These are phyloP conservation scores for Botia almorhae DNA, from an alignment of 2,797 vertebrate genomes.

Conservation along the genomic window DNA sequence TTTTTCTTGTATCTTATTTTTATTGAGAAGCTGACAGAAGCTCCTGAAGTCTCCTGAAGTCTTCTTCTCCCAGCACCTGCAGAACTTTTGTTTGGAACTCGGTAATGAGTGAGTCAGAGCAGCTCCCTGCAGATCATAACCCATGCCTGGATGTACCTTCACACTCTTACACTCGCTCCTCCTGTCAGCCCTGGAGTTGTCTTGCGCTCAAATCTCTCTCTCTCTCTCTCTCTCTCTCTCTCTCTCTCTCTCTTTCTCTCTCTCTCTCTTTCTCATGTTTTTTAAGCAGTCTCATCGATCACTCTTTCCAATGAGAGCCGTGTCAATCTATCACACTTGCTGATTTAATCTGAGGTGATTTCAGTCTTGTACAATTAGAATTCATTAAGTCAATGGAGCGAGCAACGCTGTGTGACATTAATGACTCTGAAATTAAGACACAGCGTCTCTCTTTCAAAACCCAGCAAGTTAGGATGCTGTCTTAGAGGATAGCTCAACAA, in stretches of 20 bases:
- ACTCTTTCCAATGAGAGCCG: neutral
- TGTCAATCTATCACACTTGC: neutral
- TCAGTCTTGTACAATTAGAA: slow-evolving; percentile 10
- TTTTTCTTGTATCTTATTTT: slow-evolving; percentile 31
- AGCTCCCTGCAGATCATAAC: slow-evolving; percentile 26
- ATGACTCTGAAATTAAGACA: neutral
- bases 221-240: neutral
- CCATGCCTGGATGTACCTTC: slow-evolving; percentile 18
- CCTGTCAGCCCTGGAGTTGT: neutral
- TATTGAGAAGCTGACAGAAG: slow-evolving; percentile 55
- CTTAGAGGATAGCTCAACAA: neutral
- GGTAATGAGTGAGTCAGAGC: slow-evolving; percentile 45
- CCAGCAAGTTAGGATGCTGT: neutral
- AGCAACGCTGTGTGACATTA: neutral
- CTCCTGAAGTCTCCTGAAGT: slow-evolving; percentile 32
- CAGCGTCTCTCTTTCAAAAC: neutral
- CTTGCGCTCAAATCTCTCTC: neutral
- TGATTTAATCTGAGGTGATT: slow-evolving; percentile 15
- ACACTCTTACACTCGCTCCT: slow-evolving; percentile 8
- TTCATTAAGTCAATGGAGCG: neutral
- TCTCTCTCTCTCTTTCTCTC: neutral
- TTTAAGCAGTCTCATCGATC: neutral
- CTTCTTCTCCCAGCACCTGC: slow-evolving; percentile 53
- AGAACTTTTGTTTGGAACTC: slow-evolving; percentile 36
- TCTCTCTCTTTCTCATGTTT: slow-evolving; percentile 1